Conservation (phyloP, 2,888 invertebrate species). For the Ophioninae sp. region DNA sequence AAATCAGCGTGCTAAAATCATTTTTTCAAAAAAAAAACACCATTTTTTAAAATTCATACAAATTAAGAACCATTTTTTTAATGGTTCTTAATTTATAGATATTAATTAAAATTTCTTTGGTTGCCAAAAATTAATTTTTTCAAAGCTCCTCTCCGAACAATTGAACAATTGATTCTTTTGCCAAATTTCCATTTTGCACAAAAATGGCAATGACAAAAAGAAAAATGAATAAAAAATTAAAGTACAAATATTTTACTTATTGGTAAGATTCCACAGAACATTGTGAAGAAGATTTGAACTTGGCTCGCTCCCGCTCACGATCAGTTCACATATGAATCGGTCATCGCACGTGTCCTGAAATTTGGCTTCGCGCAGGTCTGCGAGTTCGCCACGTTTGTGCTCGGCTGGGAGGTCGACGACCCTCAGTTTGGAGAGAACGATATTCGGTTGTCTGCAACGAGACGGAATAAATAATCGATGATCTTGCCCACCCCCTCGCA, state of each 20-base stretch:
- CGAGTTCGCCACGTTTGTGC: constrained; percentile 69
- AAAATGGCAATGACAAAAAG: background rate
- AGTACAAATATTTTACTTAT: constrained; percentile 66
- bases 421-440: constrained; percentile 77
- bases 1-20: no score
- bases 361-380: constrained; percentile 42
- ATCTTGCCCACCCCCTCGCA: constrained; percentile 5
- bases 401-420: constrained; percentile 74
- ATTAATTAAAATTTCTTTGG: no score
- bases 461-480: constrained; percentile 10
- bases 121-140: no score
- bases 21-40: no score
- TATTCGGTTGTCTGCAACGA: constrained; percentile 72
- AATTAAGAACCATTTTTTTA: no score
- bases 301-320: constrained; percentile 68
- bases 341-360: constrained; percentile 73
- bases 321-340: constrained; percentile 75
- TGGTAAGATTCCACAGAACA: constrained; percentile 71
- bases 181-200: no score
- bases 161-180: no score
- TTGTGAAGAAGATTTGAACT: constrained; percentile 69
- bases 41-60: no score
- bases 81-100: no score
- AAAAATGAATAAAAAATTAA: background rate
- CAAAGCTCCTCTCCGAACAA: no score